A percentile compares a stretch with the other conserved stretches of the same genome.
Conservation (phyloP, 1,140 invertebrate species). For the Carposina sasakii region DNA sequence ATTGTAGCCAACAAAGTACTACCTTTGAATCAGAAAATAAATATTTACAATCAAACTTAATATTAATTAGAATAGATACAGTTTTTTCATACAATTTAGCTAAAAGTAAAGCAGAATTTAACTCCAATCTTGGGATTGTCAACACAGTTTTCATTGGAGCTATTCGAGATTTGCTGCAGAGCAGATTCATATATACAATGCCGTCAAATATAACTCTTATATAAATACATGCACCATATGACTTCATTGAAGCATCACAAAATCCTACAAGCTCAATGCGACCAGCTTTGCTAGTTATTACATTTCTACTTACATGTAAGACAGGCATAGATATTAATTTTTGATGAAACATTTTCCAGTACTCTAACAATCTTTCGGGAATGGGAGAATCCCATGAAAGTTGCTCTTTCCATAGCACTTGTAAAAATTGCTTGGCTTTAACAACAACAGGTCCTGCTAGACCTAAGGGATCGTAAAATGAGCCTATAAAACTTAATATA, state of each 20-base stretch:
- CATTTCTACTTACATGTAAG: neutral
- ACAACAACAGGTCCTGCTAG: constrained; percentile 21
- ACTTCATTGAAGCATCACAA: constrained; percentile 4
- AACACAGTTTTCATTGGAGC: constrained; percentile 4
- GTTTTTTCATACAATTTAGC: constrained; percentile 1
- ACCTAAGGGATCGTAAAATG: constrained; percentile 29
- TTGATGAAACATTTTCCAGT: constrained; percentile 1
- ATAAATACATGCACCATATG: constrained; percentile 8
- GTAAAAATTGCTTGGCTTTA: constrained; percentile 22
- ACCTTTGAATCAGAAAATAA: constrained; percentile 11
- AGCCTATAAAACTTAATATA: constrained; percentile 20
- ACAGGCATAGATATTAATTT: constrained; percentile 1
- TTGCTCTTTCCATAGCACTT: constrained; percentile 25
- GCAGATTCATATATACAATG: neutral
- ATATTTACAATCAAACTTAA: no score
- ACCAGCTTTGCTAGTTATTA: neutral
- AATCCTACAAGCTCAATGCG: constrained; percentile 1
- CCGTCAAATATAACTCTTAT: neutral
- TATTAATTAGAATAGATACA: no score
- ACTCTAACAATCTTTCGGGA: neutral
- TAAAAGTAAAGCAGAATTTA: constrained; percentile 9
- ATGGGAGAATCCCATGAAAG: constrained; percentile 13
- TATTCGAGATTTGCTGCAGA: constrained; percentile 3
- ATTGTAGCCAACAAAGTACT: constrained; percentile 5
- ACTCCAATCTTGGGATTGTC: constrained; percentile 10